Evolutionary conservation across 2,113 vertebrate genomes (phyloP).

Genomic region (Heterotilapia buettikoferi): DNA sequence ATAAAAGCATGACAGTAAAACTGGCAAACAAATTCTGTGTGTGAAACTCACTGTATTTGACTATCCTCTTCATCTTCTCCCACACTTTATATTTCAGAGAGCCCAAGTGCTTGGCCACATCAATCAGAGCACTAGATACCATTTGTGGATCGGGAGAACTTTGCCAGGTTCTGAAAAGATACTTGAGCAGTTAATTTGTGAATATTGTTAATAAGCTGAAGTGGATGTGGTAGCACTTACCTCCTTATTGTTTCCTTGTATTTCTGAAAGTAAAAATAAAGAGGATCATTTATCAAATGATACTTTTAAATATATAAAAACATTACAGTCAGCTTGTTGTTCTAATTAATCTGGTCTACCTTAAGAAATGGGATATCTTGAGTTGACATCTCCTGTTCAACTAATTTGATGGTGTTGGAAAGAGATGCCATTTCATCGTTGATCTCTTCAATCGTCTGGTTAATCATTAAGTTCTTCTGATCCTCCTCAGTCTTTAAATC

Average conservation of each 20-base stretch:
- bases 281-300: neutral
- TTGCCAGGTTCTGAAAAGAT: slow-evolving; percentile 67
- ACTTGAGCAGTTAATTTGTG: neutral
- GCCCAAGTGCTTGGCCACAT: slow-evolving; percentile 72
- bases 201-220: neutral
- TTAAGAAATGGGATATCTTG: slow-evolving; percentile 67
- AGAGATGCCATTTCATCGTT: slow-evolving; percentile 54
- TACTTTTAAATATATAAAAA: neutral
- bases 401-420: slow-evolving; percentile 59
- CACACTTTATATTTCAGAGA: slow-evolving; percentile 73
- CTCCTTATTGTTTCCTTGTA: slow-evolving; percentile 73
- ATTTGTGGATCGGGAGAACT: slow-evolving; percentile 48
- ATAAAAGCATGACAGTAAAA: neutral
- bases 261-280: slow-evolving; percentile 56
- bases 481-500: slow-evolving; percentile 62
- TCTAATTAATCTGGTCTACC: slow-evolving; percentile 25
- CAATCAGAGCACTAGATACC: slow-evolving; percentile 57
- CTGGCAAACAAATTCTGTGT: neutral
- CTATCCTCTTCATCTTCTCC: slow-evolving; percentile 72
- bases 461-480: slow-evolving; percentile 59
- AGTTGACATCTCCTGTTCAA: slow-evolving; percentile 69
- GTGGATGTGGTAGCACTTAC: slow-evolving; percentile 27
- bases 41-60: slow-evolving; percentile 68
- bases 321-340: neutral
- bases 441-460: slow-evolving; percentile 60